Base-by-base conservation (phyloP, 2,888 invertebrate species). In the Tuberolachnus salignus region DNA sequence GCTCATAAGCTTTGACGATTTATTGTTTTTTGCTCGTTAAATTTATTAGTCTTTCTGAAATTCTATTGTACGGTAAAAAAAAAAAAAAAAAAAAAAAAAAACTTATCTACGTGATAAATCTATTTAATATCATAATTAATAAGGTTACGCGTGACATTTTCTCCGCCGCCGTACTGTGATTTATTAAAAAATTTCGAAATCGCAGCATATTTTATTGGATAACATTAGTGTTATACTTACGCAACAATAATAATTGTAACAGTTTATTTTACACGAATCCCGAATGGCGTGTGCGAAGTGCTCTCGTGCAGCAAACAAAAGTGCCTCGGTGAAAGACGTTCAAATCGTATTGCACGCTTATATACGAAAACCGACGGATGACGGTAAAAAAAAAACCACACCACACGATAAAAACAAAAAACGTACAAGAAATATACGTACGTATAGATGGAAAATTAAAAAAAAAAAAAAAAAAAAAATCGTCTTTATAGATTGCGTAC, bases 301-400 rank as follows among this genome's bases (percentile, higher is more conserved):
- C 49, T 71, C 11, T 71, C 11, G 21, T 44, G 70, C 16, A 55
- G 6, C n/a, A 55, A n/a, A 53, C 42, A 55, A 16, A 70, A 70
- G 55, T 70, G 70, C 42, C 23, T 70, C 44, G 70, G 6, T 34
- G 70, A 70, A 42, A 55, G 55, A 55, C 53, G 10, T 14, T n/a
- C 64, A 64, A 44, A 64, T 64, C 21, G 44, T 64, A 23, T 21
- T 23, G n/a, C n/a, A 49, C 42, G 34, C 16, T 4, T 16, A 11
- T 21, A 11, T 6, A 46, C n/a, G 11, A n/a, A 34, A 34, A 34
- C 34, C 6, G 34, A 34, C 16, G 23, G 44, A 44, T 46, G 55
- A 44, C 44, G 21, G 8, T 9, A n/a, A n/a, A n/a, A 44, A 70
- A 57, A 57, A 11, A n/a, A 53, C 34, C 67, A 9, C 19, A 21